A percentile compares a stretch with the other conserved stretches of the same genome.
These are phyloP conservation scores for Lepidochitona cinerea DNA, from an alignment of 2,888 invertebrate species.

Conservation along the genomic window DNA sequence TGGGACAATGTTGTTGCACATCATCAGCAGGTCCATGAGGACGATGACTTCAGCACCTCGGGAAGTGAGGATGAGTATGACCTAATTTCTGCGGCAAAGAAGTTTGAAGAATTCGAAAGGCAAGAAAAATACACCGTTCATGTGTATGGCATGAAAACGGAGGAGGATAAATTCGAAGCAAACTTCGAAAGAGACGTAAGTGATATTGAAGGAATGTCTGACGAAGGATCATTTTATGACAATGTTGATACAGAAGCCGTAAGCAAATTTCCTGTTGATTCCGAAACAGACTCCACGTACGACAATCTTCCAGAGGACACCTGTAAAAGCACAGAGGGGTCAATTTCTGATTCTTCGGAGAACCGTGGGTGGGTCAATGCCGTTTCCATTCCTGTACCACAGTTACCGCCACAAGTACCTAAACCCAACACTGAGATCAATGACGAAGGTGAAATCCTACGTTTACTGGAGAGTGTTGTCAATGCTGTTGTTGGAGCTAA, in stretches of 20 bases:
- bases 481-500: background rate
- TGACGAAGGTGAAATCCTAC: background rate
- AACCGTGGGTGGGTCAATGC: background rate
- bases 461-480: background rate
- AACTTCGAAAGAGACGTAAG: background rate
- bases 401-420: background rate
- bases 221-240: background rate
- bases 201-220: background rate
- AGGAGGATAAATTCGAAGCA: background rate
- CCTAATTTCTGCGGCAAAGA: background rate
- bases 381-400: background rate
- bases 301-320: background rate
- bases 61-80: background rate
- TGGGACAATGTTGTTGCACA: background rate
- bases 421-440: background rate
- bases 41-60: background rate
- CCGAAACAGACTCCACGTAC: background rate
- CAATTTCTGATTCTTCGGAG: too few species aligned
- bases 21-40: background rate
- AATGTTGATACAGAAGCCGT: background rate
- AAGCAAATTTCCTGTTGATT: background rate
- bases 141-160: background rate
- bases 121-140: background rate
- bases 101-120: background rate
- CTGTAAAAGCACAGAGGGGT: background rate